phyloP scores from a whole-genome alignment of 2,797 vertebrate species.

The Eleutherodactylus coqui region DNA sequence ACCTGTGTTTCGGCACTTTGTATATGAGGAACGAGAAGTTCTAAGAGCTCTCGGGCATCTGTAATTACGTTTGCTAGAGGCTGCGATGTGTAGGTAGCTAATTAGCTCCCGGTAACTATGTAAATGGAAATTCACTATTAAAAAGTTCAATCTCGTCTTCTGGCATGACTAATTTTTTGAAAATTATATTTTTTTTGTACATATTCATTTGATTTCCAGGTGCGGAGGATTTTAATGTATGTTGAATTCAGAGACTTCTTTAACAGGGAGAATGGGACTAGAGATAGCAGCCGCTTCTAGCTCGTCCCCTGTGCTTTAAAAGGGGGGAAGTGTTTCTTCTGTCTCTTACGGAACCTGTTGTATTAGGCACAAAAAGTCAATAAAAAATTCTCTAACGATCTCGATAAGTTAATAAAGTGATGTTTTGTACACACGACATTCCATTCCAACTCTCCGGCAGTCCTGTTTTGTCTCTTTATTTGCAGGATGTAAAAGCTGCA shows the following conservation, averaged over 20 bases:
- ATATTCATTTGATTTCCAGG: constrained; percentile 44
- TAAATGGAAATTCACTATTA: constrained; percentile 60
- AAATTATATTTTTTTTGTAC: constrained; percentile 51
- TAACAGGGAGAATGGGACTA: background rate
- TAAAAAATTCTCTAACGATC: background rate
- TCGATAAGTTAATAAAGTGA: background rate
- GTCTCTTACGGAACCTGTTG: background rate
- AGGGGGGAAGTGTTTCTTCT: background rate
- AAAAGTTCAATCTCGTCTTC: constrained; percentile 41
- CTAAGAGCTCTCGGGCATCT: constrained; percentile 15
- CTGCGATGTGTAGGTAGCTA: constrained; percentile 19
- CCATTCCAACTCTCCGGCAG: background rate
- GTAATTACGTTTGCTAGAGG: constrained; percentile 44
- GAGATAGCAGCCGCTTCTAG: background rate
- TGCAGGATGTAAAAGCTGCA: background rate
- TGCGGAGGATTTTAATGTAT: constrained; percentile 31
- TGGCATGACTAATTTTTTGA: constrained; percentile 43
- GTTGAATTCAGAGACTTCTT: constrained; percentile 23
- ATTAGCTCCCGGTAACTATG: constrained; percentile 41
- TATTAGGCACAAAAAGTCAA: background rate
- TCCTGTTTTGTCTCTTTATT: background rate
- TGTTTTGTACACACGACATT: background rate
- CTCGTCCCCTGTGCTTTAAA: background rate
- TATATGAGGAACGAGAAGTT: background rate
- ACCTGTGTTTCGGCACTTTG: constrained; percentile 13